A percentile compares a stretch with the other conserved stretches of the same genome.
phyloP scores from a whole-genome alignment of 1,140 invertebrate genomes.

The Mycetomoellerius zeteki region DNA sequence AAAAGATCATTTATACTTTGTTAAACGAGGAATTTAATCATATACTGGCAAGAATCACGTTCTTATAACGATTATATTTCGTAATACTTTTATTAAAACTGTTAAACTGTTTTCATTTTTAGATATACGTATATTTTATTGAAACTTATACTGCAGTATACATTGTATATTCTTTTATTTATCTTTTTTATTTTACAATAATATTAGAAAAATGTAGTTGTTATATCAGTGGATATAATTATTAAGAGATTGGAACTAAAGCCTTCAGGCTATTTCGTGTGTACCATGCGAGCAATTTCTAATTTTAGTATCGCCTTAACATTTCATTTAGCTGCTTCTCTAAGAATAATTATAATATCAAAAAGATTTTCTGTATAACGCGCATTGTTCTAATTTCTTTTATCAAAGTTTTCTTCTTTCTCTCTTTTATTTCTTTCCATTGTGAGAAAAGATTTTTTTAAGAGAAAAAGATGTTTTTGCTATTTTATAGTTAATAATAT shows the following conservation, averaged over 20 bases:
- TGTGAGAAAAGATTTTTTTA: background rate
- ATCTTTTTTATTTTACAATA: background rate
- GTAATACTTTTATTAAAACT: background rate
- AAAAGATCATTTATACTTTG: slow-evolving; percentile 30
- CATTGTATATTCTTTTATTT: too few species aligned
- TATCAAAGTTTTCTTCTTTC: background rate
- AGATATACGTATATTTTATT: background rate
- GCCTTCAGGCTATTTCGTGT: background rate
- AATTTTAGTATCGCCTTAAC: background rate
- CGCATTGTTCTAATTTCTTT: background rate
- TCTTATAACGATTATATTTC: background rate
- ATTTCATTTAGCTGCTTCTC: background rate
- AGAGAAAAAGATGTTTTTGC: background rate
- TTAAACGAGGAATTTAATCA: slow-evolving; percentile 17
- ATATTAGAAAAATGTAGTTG: background rate
- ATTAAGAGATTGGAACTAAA: slow-evolving; percentile 20
- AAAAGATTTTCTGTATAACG: slow-evolving; percentile 11
- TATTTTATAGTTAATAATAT: slow-evolving; percentile 22
- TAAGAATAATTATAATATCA: slow-evolving; percentile 11
- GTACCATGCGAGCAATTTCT: background rate
- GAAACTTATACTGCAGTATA: background rate
- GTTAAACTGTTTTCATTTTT: background rate
- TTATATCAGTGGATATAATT: background rate
- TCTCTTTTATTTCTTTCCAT: background rate
- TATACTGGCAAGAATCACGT: background rate